A percentile compares a stretch with the other conserved stretches of the same genome.
These are phyloP conservation scores for Schizaphis graminum DNA, from an alignment of 2,888 invertebrate genomes.

Conservation along the genomic window DNA sequence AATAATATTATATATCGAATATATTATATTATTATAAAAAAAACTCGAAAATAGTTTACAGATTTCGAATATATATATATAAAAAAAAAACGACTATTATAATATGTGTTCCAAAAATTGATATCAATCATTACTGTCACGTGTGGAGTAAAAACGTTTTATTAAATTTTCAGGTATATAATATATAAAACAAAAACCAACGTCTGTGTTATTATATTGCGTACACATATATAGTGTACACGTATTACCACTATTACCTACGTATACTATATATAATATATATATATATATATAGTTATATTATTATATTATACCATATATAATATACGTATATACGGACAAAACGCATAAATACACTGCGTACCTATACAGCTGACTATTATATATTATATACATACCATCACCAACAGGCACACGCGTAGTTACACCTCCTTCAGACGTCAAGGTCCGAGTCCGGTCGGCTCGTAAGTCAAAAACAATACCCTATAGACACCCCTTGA, in stretches of 20 bases:
- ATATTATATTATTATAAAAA: too few relatives aligned
- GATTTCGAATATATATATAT: background rate
- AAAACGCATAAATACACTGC: background rate
- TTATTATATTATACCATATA: background rate
- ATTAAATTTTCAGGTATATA: background rate
- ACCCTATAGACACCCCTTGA: slow-evolving; percentile 57
- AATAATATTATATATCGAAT: background rate
- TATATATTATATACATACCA: background rate
- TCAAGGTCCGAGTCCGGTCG: slow-evolving; percentile 52
- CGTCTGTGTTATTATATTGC: background rate
- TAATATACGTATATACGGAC: background rate
- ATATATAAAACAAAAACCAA: background rate
- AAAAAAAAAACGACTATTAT: background rate
- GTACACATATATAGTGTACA: background rate
- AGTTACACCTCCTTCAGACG: slow-evolving; percentile 40
- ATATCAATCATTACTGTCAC: slow-evolving; percentile 37
- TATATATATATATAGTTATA: too few relatives aligned
- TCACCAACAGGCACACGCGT: slow-evolving; percentile 11
- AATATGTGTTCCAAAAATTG: background rate
- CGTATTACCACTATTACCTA: too few relatives aligned
- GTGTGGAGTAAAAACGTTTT: slow-evolving; percentile 3
- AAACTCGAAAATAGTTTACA: background rate
- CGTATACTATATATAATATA: too few relatives aligned
- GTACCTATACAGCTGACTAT: background rate
- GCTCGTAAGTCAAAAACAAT: slow-evolving; percentile 57